Evolutionary conservation across 2,797 vertebrate species (phyloP).

Genomic region (Notoglanidium macrostoma): DNA sequence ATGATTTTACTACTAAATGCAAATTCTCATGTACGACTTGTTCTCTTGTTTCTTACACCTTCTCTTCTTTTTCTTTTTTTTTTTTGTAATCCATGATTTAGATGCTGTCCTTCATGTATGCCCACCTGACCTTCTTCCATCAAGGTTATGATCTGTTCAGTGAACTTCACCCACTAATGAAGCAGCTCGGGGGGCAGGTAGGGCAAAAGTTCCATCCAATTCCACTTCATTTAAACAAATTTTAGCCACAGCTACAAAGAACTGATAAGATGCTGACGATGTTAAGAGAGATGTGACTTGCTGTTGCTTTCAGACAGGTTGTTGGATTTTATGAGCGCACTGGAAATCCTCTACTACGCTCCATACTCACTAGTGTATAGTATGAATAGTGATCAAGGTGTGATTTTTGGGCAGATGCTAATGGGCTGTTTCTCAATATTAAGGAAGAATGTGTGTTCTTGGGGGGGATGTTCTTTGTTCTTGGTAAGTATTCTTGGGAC

Average conservation of each 20-base stretch:
- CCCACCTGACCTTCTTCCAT: conserved; percentile 97
- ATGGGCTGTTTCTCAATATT: not conserved
- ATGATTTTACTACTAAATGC: not conserved
- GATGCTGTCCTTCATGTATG: conserved; percentile 99
- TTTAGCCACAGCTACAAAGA: not conserved
- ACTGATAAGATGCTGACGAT: not conserved
- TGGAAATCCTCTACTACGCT: not conserved
- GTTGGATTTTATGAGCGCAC: not conserved
- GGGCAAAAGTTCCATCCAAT: not conserved
- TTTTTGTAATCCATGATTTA: conserved; percentile 57
- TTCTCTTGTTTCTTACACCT: not conserved
- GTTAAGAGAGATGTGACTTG: not conserved
- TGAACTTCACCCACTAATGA: conserved; percentile 96
- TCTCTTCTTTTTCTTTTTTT: not conserved
- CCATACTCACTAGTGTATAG: not conserved
- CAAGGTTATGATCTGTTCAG: conserved; percentile 98
- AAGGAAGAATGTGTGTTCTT: not conserved
- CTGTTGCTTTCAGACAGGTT: not conserved
- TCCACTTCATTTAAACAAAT: not conserved
- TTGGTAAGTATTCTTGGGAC: not conserved
- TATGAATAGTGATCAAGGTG: not conserved
- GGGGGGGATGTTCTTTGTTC: not conserved
- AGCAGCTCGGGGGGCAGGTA: conserved; percentile 93
- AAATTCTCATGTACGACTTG: not conserved
- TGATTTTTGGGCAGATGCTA: not conserved